Base-by-base conservation (phyloP, 2,888 invertebrate species). In the Himalopsyche japonica region DNA sequence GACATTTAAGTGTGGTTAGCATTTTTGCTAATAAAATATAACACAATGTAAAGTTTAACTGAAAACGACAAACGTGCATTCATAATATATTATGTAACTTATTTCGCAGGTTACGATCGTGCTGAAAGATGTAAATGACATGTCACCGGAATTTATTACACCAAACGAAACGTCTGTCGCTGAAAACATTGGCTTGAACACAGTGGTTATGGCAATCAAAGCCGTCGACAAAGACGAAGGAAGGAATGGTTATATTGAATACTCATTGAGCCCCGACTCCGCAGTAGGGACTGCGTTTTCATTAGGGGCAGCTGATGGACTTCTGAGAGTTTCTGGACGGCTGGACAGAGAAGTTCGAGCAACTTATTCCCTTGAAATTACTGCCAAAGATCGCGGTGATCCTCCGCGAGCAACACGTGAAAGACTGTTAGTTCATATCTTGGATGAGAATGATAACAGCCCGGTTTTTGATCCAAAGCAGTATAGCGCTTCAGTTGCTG, bases 191-290 rank as follows among this genome's bases (percentile, higher is more conserved):
- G 95, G 97, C 15, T 90, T 95, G 70, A 97, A 97, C 89, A 97
- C 97, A 3, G 96, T 98, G 64, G 95, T 98, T 34, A 96, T 97
- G 94, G 96, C 96, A 12, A 94, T 98, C 86, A 97, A 97, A 91
- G 98, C 98, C 1, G 90, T 96, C 32, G 98, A 98, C 90, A 95
- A 94, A 89, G 98, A 98, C 90, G 98, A 98, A 91, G 98, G 97
- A 43, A 94, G 97, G 87, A 98, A 98, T 91, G 97, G 97, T 84
- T 96, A 96, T 89, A 96, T 98, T 85, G 98, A 98, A 90, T 98
- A 98, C 90, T 94, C 95, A 86, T 93, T 98, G 89, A 93, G 94
- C 37, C 93, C 96, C 49, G 94, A 95, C 87, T 92, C 94, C 30
- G 92, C 92, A 87, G 90, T 93, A 70, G 95, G 95, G 84, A 93